Conservation (phyloP, 2,888 invertebrate genomes). For the Diplazon laetatorius region DNA sequence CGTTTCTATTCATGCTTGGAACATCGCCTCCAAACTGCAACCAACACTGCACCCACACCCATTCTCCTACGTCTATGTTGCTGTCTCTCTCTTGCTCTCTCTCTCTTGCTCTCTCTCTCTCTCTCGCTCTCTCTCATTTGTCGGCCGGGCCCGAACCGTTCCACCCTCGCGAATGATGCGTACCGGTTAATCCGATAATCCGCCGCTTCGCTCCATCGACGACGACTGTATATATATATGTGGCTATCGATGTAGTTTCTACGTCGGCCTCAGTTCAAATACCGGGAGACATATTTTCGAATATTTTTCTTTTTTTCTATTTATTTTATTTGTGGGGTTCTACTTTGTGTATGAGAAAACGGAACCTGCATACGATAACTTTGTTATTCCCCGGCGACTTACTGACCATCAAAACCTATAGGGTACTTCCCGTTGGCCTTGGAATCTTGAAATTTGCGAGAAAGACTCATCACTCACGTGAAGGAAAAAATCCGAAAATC, state of each 20-base stretch:
- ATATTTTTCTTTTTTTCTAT: slow-evolving; percentile 24
- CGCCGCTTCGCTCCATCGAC: slow-evolving; percentile 51
- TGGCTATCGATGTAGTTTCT: slow-evolving; percentile 49
- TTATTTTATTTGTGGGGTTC: background rate
- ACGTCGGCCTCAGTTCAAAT: slow-evolving; percentile 53
- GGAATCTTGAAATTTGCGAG: no score
- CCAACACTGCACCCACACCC: slow-evolving; percentile 38
- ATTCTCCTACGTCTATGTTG: slow-evolving; percentile 8
- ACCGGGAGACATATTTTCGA: slow-evolving; percentile 32
- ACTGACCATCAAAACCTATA: no score
- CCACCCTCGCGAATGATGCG: slow-evolving; percentile 59
- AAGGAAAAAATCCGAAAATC: no score
- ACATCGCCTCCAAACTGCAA: slow-evolving; percentile 32
- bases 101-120: no score
- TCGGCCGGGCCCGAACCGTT: no score
- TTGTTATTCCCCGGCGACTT: no score
- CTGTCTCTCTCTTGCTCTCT: slow-evolving; percentile 43
- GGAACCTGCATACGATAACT: no score
- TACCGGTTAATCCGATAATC: slow-evolving; percentile 78
- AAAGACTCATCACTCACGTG: no score
- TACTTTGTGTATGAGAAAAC: no score
- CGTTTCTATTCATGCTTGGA: slow-evolving; percentile 62
- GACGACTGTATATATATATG: slow-evolving; percentile 1
- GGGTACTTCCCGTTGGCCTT: no score
- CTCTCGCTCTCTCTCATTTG: no score